Evolutionary conservation across 2,888 invertebrate genomes (phyloP), one percentile per base, ranked within the genome.

Genomic region (Perizoma flavofasciatum): DNA sequence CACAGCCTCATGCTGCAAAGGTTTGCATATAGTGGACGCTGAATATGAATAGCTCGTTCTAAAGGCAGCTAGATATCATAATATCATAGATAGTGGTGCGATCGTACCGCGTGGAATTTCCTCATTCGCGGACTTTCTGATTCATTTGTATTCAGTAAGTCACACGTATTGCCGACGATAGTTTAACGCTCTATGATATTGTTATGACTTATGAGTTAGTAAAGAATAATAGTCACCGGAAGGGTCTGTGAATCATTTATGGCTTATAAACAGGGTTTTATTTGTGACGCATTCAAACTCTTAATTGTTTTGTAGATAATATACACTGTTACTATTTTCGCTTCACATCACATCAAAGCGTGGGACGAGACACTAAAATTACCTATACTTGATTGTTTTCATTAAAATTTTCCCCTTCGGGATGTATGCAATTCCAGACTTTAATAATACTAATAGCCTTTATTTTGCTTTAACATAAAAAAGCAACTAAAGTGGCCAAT

Each of bases 121-220:
- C 86, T 86, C 78, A 79, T 83, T 83, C 74, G 79, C 81, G 80
- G 81, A 83, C 82, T 83, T 86, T 86, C 83, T 85, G 88, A 87
- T 82, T 89, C 86, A 90, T 90, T 89, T 83, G 85, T 88, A 89
- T 90, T 85, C 89, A 65, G 73, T 67, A 37, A 72, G 61, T 71
- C 68, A 71, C 72, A 69, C 72, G 70, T 61, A 63, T 65, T 66
- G 74, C 67, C 72, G 71, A 66, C 68, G 67, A 69, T 71, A 76
- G 69, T 71, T 77, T 81, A 78, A 79, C 78, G 73, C 73, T 79
- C 73, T 77, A 74, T 72, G 74, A 55, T 59, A 73, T 63, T 73
- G 77, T 75, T 78, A 73, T 77, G 78, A 57, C 43, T 78, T 76
- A 80, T 41, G 3, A 22, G 22, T 8, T 41, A n/a, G 7, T n/a